A percentile compares a stretch with the other conserved stretches of the same genome.
These are phyloP conservation scores for Drosophila insularis DNA, from an alignment of 1,140 invertebrate species.

Conservation along the genomic window DNA sequence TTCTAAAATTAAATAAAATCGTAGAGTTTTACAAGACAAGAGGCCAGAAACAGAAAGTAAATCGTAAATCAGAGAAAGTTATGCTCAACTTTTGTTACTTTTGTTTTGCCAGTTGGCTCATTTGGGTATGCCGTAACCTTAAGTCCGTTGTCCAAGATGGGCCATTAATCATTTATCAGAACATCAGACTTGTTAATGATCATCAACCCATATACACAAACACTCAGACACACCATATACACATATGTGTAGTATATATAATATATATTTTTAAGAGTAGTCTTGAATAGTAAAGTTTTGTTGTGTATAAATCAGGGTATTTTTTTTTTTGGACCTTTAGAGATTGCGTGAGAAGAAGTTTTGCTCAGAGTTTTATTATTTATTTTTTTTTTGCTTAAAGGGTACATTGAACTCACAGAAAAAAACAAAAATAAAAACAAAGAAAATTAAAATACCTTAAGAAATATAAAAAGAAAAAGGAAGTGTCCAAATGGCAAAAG, in stretches of 20 bases:
- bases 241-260: neutral
- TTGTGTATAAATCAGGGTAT: conserved; percentile 6
- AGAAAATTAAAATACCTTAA: conserved; percentile 33
- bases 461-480: conserved; percentile 20
- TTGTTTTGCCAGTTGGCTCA: conserved; percentile 26
- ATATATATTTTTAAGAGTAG: neutral
- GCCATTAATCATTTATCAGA: conserved; percentile 75
- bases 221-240: neutral
- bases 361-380: neutral
- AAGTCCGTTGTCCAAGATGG: conserved; percentile 12
- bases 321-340: neutral
- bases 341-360: conserved; percentile 52
- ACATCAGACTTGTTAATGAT: conserved; percentile 65
- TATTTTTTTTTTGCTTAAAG: conserved; percentile 1
- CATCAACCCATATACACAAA: conserved; percentile 7
- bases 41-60: conserved; percentile 70
- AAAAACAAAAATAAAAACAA: conserved; percentile 15
- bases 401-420: conserved; percentile 48
- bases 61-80: conserved; percentile 76
- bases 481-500: conserved; percentile 50
- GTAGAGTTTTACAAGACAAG: conserved; percentile 50
- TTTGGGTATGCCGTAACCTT: conserved; percentile 70
- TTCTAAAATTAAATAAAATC: conserved; percentile 56
- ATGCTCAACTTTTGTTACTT: conserved; percentile 27
- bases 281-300: conserved; percentile 2